These are phyloP conservation scores for Gymnorhina tibicen DNA, from an alignment of 2,113 vertebrate genomes.

Conservation along the genomic window DNA sequence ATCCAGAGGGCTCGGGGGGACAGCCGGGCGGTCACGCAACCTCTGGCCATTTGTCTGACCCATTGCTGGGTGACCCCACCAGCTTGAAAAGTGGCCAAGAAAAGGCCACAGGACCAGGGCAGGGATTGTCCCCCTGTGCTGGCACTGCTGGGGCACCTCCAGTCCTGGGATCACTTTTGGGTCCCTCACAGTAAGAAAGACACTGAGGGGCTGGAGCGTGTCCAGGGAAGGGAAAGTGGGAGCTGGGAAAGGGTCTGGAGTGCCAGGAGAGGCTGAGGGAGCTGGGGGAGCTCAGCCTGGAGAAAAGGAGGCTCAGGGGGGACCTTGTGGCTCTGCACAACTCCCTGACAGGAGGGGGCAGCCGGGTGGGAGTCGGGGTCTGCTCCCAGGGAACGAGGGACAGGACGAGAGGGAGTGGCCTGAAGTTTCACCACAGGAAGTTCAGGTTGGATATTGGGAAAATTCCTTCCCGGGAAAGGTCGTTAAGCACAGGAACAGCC, in stretches of 20 bases:
- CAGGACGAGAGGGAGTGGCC: not conserved
- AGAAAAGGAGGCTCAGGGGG: not conserved
- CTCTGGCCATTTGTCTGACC: not conserved
- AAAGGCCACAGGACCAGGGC: fast-evolving
- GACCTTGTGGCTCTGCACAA: fast-evolving
- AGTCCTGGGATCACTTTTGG: no score
- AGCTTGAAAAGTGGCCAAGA: not conserved
- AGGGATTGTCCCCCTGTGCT: not conserved
- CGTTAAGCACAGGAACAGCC: no score
- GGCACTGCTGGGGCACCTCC: fast-evolving
- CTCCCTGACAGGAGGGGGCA: fast-evolving
- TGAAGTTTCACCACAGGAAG: not conserved
- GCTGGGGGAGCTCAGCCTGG: fast-evolving
- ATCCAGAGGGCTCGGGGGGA: not conserved
- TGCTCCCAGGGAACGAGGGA: not conserved
- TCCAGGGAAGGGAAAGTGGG: not conserved
- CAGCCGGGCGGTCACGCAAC: fast-evolving
- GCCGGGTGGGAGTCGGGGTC: fast-evolving
- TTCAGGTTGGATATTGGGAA: not conserved
- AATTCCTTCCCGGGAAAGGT: not conserved
- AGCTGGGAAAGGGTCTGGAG: not conserved
- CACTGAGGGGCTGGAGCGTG: fast-evolving
- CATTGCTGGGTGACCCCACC: fast-evolving
- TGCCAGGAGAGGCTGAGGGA: fast-evolving
- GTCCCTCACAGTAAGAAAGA: not conserved